Base-by-base conservation (phyloP, 2,888 invertebrate species). In the Leptinotarsa haldemani region DNA sequence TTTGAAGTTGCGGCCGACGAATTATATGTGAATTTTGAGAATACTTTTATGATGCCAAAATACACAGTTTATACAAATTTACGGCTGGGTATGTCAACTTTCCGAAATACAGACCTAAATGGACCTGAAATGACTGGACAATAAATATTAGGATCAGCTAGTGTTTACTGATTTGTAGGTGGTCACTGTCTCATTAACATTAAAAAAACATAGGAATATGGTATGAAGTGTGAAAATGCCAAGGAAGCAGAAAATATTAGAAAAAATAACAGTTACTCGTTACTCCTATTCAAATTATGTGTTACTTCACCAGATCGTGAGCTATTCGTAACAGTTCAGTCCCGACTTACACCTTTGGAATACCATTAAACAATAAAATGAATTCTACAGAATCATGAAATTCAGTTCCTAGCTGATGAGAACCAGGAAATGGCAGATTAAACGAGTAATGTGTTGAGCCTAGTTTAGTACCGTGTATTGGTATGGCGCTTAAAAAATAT, bases 301-400 rank as follows among this genome's bases (percentile, higher is more conserved):
- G 67, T 70, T 67, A 61, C 70, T 63, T 74, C 74, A 68, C 71
- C 65, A 70, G 72, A 61, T 76, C 76, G 76, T 76, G 77, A 71
- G 73, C 65, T 75, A 75, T 74, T 75, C 65, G 75, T 74, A 77
- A 77, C 77, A 75, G 75, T 77, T 75, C 68, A 65, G 69, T 71
- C 73, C 73, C 75, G 73, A 75, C 75, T 75, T 75, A 65, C 75
- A 75, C 75, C 71, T 77, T 71, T 65, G 63, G 30, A 70, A 70
- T 47, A 16, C 53, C 20, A 48, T 46, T 68, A 40, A 56, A 46
- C 46, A 68, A 47, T 56, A 46, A 53, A 53, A 52, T 68, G 68
- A 64, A 70, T 46, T 68, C 16, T 58, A 20, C 20, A 68, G 47
- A 68, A 46, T 58, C 68, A 56, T 68, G 68, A 70, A 70, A 70